Conservation (phyloP, 2,888 invertebrate genomes). For the Lamellibrachia satsuma region DNA sequence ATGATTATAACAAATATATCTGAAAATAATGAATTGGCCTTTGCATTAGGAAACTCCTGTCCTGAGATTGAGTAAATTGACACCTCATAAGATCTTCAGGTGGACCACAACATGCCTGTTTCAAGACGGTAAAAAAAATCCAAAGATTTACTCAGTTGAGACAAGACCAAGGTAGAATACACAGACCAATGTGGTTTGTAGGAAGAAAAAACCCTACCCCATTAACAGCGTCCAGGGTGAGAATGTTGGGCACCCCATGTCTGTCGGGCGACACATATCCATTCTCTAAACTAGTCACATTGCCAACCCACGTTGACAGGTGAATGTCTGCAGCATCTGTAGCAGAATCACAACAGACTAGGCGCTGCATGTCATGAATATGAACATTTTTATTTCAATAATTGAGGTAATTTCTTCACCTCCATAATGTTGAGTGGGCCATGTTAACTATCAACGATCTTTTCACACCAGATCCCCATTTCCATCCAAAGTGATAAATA, state of each 20-base stretch:
- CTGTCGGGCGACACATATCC: not conserved
- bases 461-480: no score
- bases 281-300: slow-evolving; percentile 17
- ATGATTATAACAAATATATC: no score
- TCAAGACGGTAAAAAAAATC: not conserved
- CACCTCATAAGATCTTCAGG: not conserved
- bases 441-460: not conserved
- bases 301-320: not conserved
- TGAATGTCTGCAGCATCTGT: not conserved
- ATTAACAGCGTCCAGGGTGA: not conserved
- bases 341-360: not conserved
- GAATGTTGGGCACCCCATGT: not conserved
- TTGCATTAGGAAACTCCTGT: not conserved
- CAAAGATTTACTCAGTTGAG: not conserved
- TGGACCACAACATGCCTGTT: not conserved
- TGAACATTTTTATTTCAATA: not conserved
- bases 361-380: not conserved
- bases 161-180: not conserved
- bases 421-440: not conserved
- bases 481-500: no score
- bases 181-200: not conserved
- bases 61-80: not conserved
- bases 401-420: not conserved
- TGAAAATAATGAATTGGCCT: not conserved
- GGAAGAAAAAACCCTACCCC: not conserved